Evolutionary conservation across 1,140 invertebrate genomes (phyloP).

Genomic region (Trachymyrmex cornetzi): DNA sequence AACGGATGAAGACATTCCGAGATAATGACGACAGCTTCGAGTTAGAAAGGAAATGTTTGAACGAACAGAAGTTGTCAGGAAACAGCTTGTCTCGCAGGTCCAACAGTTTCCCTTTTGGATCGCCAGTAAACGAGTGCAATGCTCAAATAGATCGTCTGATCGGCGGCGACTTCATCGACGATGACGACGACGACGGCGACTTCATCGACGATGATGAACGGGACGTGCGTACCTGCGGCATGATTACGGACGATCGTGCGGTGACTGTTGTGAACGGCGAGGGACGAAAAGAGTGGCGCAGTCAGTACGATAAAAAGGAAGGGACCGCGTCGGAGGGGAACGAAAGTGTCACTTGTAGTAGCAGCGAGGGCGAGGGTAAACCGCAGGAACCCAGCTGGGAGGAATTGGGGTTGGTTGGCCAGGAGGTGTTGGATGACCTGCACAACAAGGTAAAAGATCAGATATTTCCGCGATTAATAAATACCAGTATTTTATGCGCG

Average conservation of each 20-base stretch:
- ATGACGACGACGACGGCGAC: slow-evolving; percentile 3
- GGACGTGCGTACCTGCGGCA: not conserved
- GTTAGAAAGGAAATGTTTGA: not conserved
- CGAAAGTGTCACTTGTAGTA: slow-evolving; percentile 54
- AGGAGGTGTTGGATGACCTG: slow-evolving; percentile 86
- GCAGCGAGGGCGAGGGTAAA: slow-evolving; percentile 79
- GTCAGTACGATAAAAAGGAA: slow-evolving; percentile 29
- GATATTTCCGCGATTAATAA: not conserved
- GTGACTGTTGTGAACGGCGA: not conserved
- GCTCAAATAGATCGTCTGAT: slow-evolving; percentile 2
- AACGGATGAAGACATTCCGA: slow-evolving; percentile 1
- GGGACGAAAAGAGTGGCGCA: slow-evolving; percentile 6
- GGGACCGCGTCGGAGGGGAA: slow-evolving; percentile 32
- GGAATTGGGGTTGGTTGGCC: slow-evolving; percentile 86
- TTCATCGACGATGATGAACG: not conserved
- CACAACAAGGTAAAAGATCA: slow-evolving; percentile 86
- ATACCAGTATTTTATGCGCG: not conserved
- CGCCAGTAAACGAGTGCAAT: slow-evolving; percentile 36
- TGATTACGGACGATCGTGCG: slow-evolving; percentile 17
- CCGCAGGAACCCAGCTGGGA: slow-evolving; percentile 85
- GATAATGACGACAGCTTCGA: slow-evolving; percentile 22
- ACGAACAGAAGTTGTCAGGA: not conserved
- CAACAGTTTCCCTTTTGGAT: slow-evolving; percentile 29
- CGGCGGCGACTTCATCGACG: not conserved
- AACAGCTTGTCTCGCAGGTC: not conserved